A percentile compares a stretch with the other conserved stretches of the same genome.
Evolutionary conservation across 2,113 vertebrate genomes (phyloP).

Genomic region (Microcebus murinus): DNA sequence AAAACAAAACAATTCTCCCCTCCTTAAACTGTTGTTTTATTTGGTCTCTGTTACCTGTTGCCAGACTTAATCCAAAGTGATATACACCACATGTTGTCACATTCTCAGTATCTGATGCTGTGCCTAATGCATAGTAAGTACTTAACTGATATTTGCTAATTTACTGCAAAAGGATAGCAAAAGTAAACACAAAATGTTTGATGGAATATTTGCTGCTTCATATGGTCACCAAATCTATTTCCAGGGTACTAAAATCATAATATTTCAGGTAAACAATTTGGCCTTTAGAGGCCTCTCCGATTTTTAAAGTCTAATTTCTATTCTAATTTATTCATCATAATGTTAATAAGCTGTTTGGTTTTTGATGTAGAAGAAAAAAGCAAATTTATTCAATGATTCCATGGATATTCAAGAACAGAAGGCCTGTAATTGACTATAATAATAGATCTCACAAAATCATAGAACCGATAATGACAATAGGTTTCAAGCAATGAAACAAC

Average conservation of each 20-base stretch:
- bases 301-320: constrained; percentile 14
- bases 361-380: constrained; percentile 16
- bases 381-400: constrained; percentile 53
- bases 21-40: background rate
- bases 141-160: background rate
- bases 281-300: background rate
- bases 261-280: background rate
- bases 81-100: background rate
- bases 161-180: background rate
- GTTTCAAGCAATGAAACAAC: background rate
- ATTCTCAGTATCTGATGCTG: background rate
- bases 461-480: background rate
- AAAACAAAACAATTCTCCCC: background rate
- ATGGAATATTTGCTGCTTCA: background rate
- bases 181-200: background rate
- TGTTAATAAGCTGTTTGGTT: constrained; percentile 41
- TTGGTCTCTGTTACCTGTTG: background rate
- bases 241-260: background rate
- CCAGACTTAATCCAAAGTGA: background rate
- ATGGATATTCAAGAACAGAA: constrained; percentile 48
- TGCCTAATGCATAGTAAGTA: background rate
- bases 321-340: constrained; percentile 36
- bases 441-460: constrained; percentile 45
- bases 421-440: constrained; percentile 54
- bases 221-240: background rate